phyloP scores from a whole-genome alignment of 1,140 invertebrate species.

The Calliopsis andreniformis region DNA sequence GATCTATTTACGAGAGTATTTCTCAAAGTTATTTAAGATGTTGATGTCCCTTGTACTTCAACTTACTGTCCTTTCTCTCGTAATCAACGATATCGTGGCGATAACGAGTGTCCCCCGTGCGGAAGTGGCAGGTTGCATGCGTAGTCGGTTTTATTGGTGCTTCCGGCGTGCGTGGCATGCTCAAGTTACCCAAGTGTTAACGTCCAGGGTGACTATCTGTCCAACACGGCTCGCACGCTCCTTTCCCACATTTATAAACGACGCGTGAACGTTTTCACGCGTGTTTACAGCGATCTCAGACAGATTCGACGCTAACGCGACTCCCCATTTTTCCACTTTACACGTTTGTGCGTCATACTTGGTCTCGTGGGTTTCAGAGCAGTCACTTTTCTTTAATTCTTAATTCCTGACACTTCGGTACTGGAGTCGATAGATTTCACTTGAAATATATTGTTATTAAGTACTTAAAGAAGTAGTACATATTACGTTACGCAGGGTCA shows the following conservation, averaged over 20 bases:
- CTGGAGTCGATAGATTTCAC: no score
- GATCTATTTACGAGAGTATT: no score
- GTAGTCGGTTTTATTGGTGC: constrained; percentile 40
- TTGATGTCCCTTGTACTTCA: constrained; percentile 8
- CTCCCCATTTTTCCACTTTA: background rate
- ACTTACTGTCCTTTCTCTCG: constrained; percentile 7
- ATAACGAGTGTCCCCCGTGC: constrained; percentile 27
- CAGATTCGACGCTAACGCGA: background rate
- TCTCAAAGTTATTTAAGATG: background rate
- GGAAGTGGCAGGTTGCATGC: constrained; percentile 40
- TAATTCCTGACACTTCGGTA: no score
- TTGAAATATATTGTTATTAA: no score
- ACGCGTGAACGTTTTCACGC: background rate
- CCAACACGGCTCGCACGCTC: constrained; percentile 15
- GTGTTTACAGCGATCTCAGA: background rate
- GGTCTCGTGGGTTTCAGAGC: no score
- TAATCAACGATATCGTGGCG: background rate
- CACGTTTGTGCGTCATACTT: no score
- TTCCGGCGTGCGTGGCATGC: constrained; percentile 40
- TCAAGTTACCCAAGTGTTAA: constrained; percentile 44
- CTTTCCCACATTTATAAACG: constrained; percentile 50
- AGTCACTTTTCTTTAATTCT: no score
- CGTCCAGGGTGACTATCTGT: constrained; percentile 42
- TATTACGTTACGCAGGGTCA: no score
- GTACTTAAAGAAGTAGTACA: no score